Base-by-base conservation (phyloP, 1,140 invertebrate genomes). In the Acyrthosiphon pisum region DNA sequence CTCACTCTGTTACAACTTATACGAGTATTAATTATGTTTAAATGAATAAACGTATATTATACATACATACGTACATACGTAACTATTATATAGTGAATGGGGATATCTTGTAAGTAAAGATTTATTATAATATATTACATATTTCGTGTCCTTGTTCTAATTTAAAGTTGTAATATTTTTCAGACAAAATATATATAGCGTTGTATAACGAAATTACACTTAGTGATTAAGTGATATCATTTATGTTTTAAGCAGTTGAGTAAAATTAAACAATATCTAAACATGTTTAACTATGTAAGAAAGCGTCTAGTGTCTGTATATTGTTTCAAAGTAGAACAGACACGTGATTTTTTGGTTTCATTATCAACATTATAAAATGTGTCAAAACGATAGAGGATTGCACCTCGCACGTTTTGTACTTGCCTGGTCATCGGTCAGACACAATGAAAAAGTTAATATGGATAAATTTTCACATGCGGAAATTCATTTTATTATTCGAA, bases 401-500 rank as follows among this genome's bases (percentile, higher is more conserved):
- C n/a, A n/a, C n/a, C 11, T 14, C 68, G 68, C 3, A 35, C 11
- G 68, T n/a, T 30, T n/a, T 76, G 60, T 76, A 76, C 4, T 76
- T n/a, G 30, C 30, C 60, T n/a, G n/a, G 60, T 76, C 60, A 30
- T 68, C 30, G 18, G 20, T 53, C 22, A 9, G 22, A 48, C 41
- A 53, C 50, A 50, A 53, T 23, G 8, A 23, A 89, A 41, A 41
- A 90, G 50, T 90, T 41, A 56, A 60, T 90, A 41, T 20, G 35
- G 53, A 90, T 56, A 30, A 56, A 50, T 88, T 50, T 48, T n/a
- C 87, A 41, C 53, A 90, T 46, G 56, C 90, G 68, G 30, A 91
- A 76, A 91, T 76, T 81, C 8, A 26, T 92, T 83, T 83, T 92
- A 91, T 76, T 81, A 48, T n/a, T 68, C 30, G 18, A 48, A 46